Percentiles rank a stretch among this genome's conserved stretches.
Evolutionary conservation across 2,113 vertebrate species (phyloP).

Genomic region (Solea solea): DNA sequence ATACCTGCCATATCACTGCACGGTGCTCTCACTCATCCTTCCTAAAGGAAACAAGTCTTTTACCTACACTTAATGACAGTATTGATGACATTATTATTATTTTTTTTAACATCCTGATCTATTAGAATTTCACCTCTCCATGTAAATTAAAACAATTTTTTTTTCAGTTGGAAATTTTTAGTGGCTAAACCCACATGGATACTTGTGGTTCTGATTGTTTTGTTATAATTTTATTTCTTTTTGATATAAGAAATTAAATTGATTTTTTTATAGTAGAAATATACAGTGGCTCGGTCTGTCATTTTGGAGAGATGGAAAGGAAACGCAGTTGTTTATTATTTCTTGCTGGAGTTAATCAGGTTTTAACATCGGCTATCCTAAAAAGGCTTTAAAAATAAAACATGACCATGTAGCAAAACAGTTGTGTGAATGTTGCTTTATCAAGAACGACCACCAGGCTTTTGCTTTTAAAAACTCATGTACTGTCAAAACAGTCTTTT

Average conservation of each 20-base stretch:
- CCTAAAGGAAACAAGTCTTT: slow-evolving; percentile 51
- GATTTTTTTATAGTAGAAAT: slow-evolving; percentile 89
- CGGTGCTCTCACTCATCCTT: slow-evolving; percentile 66
- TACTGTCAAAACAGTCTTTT: slow-evolving; percentile 25
- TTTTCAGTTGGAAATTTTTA: slow-evolving; percentile 66
- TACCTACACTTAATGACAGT: slow-evolving; percentile 63
- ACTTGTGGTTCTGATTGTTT: slow-evolving; percentile 75
- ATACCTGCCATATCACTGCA: slow-evolving; percentile 71
- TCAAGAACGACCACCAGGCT: not conserved
- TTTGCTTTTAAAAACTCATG: slow-evolving; percentile 5
- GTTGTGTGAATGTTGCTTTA: slow-evolving; percentile 46
- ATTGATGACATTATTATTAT: slow-evolving; percentile 58
- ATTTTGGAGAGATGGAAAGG: slow-evolving; percentile 80
- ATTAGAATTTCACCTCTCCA: slow-evolving; percentile 47
- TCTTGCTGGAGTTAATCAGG: slow-evolving; percentile 66
- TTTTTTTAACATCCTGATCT: slow-evolving; percentile 39
- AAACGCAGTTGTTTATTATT: slow-evolving; percentile 75
- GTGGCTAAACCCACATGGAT: slow-evolving; percentile 68
- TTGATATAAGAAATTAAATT: slow-evolving; percentile 83
- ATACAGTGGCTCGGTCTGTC: slow-evolving; percentile 80
- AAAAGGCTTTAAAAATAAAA: slow-evolving; percentile 81
- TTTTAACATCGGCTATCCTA: slow-evolving; percentile 14
- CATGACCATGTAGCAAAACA: slow-evolving; percentile 61
- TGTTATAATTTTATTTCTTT: slow-evolving; percentile 77
- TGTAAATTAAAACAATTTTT: slow-evolving; percentile 68